Evolutionary conservation across 2,888 invertebrate genomes (phyloP).

Genomic region (Nymphalis c-album): DNA sequence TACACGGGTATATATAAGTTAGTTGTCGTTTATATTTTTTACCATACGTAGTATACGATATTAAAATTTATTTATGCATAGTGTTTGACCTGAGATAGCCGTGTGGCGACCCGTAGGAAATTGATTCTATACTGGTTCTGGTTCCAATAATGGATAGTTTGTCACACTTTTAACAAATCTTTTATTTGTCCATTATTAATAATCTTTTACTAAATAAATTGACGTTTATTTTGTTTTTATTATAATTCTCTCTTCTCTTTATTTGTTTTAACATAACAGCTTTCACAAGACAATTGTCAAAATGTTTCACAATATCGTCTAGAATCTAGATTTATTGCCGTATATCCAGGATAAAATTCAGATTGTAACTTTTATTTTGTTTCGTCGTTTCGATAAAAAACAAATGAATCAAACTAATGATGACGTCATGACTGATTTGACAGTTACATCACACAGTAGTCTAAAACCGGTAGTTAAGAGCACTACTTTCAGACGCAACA

Average conservation of each 20-base stretch:
- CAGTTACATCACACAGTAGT: too few species aligned
- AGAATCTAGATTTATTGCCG: too few species aligned
- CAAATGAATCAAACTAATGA: too few species aligned
- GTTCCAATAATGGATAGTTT: constrained; percentile 47
- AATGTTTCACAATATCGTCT: background rate
- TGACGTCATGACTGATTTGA: too few species aligned
- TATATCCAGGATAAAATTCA: background rate
- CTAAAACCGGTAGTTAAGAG: too few species aligned
- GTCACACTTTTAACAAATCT: constrained; percentile 44
- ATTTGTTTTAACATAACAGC: background rate
- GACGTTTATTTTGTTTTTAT: constrained; percentile 1
- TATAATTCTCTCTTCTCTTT: background rate
- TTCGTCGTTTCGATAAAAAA: too few species aligned
- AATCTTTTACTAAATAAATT: background rate
- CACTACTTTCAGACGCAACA: too few species aligned
- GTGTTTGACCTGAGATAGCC: constrained; percentile 55
- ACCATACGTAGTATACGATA: constrained; percentile 47
- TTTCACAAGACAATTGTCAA: background rate
- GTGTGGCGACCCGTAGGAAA: constrained; percentile 57
- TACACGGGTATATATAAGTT: constrained; percentile 32
- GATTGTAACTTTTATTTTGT: too few species aligned
- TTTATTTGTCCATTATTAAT: constrained; percentile 8
- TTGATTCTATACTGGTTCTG: constrained; percentile 57
- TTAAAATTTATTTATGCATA: constrained; percentile 69
- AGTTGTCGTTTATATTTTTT: constrained; percentile 45